These are phyloP conservation scores for Corythaixoides concolor DNA, from an alignment of 2,113 vertebrate genomes.

Conservation along the genomic window DNA sequence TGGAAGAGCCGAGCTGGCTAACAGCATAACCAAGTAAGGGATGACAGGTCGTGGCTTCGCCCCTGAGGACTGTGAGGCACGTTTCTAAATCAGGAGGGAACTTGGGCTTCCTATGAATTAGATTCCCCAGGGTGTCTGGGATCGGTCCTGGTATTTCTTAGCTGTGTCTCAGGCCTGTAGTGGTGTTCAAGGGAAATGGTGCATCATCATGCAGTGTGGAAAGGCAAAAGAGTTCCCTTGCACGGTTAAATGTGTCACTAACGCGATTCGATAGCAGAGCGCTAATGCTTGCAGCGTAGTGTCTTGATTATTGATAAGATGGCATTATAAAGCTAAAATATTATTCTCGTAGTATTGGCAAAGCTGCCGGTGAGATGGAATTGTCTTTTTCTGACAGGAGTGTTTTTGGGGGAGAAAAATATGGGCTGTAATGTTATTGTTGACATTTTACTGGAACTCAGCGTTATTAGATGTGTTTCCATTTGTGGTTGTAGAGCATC, in stretches of 20 bases:
- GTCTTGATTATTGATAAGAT: rapidly evolving
- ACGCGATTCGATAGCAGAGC: too few species aligned
- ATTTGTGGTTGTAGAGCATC: not conserved
- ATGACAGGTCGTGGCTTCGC: not conserved
- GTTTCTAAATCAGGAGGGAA: not conserved
- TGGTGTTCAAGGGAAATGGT: not conserved
- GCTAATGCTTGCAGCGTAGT: rapidly evolving
- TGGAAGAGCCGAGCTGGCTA: not conserved
- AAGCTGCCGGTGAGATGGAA: not conserved
- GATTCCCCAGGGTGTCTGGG: not conserved
- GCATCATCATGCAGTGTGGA: constrained; percentile 10
- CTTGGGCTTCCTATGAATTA: not conserved
- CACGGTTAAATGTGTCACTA: not conserved
- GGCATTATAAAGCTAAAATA: rapidly evolving
- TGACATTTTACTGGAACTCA: not conserved
- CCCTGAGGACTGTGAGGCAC: rapidly evolving
- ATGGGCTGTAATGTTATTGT: rapidly evolving
- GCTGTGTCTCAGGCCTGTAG: not conserved
- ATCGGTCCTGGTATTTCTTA: not conserved
- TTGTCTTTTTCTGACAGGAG: not conserved
- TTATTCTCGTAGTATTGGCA: rapidly evolving
- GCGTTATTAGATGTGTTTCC: rapidly evolving
- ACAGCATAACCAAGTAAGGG: not conserved
- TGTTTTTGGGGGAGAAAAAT: not conserved
- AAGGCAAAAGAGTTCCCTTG: not conserved